These are phyloP conservation scores for Drosophila borborema DNA, from an alignment of 2,888 invertebrate species.

Conservation along the genomic window DNA sequence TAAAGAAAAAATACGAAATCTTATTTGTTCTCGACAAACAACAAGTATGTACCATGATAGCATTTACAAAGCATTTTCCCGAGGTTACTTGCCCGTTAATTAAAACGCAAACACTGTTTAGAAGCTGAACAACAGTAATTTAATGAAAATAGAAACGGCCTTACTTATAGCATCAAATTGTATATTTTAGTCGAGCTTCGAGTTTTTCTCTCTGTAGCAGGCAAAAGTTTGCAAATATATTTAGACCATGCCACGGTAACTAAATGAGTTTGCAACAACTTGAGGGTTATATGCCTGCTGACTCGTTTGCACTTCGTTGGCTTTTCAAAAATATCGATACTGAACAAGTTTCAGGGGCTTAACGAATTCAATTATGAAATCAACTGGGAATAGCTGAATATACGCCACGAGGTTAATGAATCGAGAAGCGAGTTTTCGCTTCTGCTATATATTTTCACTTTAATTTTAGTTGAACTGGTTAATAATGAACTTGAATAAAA, in stretches of 20 bases:
- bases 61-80: not conserved
- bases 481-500: not conserved
- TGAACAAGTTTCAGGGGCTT: slow-evolving; percentile 37
- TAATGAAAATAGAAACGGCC: not conserved
- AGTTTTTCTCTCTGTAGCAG: slow-evolving; percentile 33
- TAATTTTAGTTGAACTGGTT: not conserved
- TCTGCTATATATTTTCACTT: not conserved
- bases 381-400: slow-evolving; percentile 20
- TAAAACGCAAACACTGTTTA: slow-evolving; percentile 11
- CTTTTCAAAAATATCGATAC: slow-evolving; percentile 39
- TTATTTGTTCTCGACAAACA: not conserved
- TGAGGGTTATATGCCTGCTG: slow-evolving; percentile 8
- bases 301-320: slow-evolving; percentile 39
- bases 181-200: slow-evolving; percentile 21
- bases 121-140: slow-evolving; percentile 4
- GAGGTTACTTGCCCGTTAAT: slow-evolving; percentile 4
- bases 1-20: not conserved
- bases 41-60: not conserved
- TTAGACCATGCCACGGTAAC: slow-evolving; percentile 29
- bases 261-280: slow-evolving; percentile 46
- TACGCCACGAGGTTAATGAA: not conserved
- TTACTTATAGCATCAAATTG: slow-evolving; percentile 12
- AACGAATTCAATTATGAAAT: slow-evolving; percentile 21
- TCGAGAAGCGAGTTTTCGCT: not conserved
- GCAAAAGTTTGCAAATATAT: slow-evolving; percentile 64